phyloP scores from a whole-genome alignment of 2,797 vertebrate species.

The Pristis pectinata region DNA sequence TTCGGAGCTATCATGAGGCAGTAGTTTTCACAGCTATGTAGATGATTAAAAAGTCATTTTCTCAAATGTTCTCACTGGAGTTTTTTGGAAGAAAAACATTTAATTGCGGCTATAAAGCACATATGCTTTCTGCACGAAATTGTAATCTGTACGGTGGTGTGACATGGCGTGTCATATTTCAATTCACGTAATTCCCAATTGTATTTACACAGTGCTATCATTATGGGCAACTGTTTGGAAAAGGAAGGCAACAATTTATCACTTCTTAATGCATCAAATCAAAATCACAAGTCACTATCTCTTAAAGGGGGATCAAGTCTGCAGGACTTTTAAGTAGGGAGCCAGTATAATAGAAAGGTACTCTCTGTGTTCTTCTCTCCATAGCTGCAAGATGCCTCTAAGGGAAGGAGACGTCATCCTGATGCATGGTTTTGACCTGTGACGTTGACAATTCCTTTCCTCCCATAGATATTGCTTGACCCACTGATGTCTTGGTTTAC shows the following conservation, averaged over 20 bases:
- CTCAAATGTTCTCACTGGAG: constrained; percentile 95
- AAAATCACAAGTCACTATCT: not conserved
- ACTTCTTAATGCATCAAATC: not conserved
- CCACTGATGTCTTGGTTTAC: no score
- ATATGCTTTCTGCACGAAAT: constrained; percentile 72
- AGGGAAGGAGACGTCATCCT: no score
- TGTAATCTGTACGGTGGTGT: constrained; percentile 74
- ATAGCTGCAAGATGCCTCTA: not conserved
- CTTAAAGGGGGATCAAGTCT: not conserved
- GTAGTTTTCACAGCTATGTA: constrained; percentile 69
- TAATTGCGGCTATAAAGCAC: constrained; percentile 91
- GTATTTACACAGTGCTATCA: constrained; percentile 66
- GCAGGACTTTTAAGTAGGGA: not conserved
- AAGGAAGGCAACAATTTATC: constrained; percentile 26
- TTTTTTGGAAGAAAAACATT: constrained; percentile 74
- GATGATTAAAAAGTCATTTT: constrained; percentile 98
- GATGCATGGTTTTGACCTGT: no score
- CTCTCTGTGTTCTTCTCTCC: not conserved
- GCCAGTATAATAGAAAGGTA: not conserved
- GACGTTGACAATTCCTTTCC: no score
- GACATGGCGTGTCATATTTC: constrained; percentile 72
- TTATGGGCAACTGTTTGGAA: constrained; percentile 47
- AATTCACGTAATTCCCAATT: constrained; percentile 53
- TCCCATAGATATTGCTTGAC: no score
- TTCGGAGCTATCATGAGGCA: constrained; percentile 77